These are phyloP conservation scores for Channa maculata DNA, from an alignment of 2,113 vertebrate genomes.

Conservation along the genomic window DNA sequence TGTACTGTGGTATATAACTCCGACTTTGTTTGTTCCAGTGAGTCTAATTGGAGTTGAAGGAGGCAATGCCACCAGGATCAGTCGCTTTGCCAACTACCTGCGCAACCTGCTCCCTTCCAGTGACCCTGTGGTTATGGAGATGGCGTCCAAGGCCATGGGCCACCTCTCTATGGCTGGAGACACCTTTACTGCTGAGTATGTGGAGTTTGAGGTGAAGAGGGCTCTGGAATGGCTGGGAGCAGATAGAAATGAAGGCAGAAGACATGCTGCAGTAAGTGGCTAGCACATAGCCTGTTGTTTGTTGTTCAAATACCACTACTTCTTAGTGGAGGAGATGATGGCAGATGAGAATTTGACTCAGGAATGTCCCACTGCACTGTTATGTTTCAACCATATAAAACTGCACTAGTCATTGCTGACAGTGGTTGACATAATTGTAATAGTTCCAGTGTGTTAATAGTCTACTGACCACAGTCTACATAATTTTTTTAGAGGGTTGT, in stretches of 20 bases:
- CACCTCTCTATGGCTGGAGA: constrained; percentile 97
- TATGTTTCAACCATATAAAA: neutral
- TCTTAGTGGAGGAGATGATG: constrained; percentile 21
- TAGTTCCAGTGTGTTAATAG: neutral
- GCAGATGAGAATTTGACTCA: neutral
- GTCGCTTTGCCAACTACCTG: constrained; percentile 97
- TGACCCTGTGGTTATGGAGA: constrained; percentile 97
- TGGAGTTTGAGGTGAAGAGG: constrained; percentile 99
- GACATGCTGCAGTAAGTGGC: constrained; percentile 93
- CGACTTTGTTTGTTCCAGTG: constrained; percentile 80
- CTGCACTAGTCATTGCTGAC: neutral
- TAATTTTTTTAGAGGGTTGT: too few species aligned
- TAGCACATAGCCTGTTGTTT: constrained; percentile 24
- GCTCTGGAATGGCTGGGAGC: constrained; percentile 98
- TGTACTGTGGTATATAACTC: neutral
- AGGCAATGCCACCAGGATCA: constrained; percentile 95
- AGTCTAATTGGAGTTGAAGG: constrained; percentile 98
- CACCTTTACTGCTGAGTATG: constrained; percentile 97
- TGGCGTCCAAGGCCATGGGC: constrained; percentile 98
- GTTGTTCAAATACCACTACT: constrained; percentile 41
- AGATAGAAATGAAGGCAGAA: constrained; percentile 95
- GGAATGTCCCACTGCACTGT: neutral
- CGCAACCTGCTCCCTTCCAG: constrained; percentile 97
- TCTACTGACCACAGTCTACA: too few species aligned
- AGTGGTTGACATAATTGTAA: neutral